Evolutionary conservation across 1,140 invertebrate genomes (phyloP), one percentile per base, ranked within the genome.

Genomic region (Camponotus floridanus): DNA sequence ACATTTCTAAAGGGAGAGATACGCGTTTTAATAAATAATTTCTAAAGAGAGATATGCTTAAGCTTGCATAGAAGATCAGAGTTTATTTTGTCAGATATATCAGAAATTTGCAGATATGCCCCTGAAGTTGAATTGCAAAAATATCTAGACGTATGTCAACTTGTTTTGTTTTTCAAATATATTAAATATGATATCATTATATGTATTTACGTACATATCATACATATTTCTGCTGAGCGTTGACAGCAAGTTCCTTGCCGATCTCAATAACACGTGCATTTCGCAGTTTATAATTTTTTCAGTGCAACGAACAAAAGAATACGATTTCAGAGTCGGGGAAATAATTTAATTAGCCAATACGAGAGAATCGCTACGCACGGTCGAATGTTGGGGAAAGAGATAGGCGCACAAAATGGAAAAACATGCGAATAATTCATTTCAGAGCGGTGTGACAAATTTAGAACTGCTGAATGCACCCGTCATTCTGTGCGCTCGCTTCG

Each of bases 331-430:
- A 73, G 11, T 13, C 15, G 8, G 57, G 48, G 71, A 36, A 83
- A 21, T 61, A 48, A 86, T 90, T 90, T 90, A 90, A 90, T 90
- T 90, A 90, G 90, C 76, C 78, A 61, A 73, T 51, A 59, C 76
- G 51, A 65, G 68, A 83, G 86, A 55, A 15, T 31, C 45, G 31
- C 39, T 42, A 71, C 70, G 74, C 3, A 51, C 76, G 42, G 89
- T 90, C 76, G 59, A 55, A 65, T 42, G 45, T 26, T 70, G 18
- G 68, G 57, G 31, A 39, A 31, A 80, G 68, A 68, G 86, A 88
- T 79, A 45, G 21, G 33, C 48, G 71, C 61, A 42, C 51, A 73
- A 78, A 90, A 88, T 59, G 55, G 67, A 87, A 90, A 90, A 71
- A 85, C 87, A 84, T 55, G 48, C 59, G 86, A 26, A 48, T 84